Percentiles rank a stretch among this genome's conserved stretches.
phyloP scores from a whole-genome alignment of 2,797 vertebrate species.

The Typhlichthys subterraneus region DNA sequence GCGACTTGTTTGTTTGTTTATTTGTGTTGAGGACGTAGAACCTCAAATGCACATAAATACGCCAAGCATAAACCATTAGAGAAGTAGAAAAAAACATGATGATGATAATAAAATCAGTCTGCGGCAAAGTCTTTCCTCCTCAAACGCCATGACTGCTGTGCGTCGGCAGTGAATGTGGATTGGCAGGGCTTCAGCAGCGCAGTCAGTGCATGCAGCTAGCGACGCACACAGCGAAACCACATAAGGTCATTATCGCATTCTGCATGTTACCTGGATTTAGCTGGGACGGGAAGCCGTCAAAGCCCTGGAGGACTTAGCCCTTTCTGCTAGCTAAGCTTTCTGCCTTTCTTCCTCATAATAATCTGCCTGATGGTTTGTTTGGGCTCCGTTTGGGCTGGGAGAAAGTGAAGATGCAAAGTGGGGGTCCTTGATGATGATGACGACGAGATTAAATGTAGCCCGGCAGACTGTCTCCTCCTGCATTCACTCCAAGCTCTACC shows the following conservation, averaged over 20 bases:
- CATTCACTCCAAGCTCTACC: slow-evolving; percentile 43
- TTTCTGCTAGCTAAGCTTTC: slow-evolving; percentile 67
- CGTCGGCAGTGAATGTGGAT: slow-evolving; percentile 39
- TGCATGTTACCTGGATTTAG: slow-evolving; percentile 72
- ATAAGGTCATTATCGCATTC: slow-evolving; percentile 63
- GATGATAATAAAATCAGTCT: slow-evolving; percentile 65
- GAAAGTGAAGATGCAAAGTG: slow-evolving; percentile 81
- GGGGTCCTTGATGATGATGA: slow-evolving; percentile 86
- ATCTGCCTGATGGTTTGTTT: slow-evolving; percentile 79
- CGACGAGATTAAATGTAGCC: slow-evolving; percentile 93
- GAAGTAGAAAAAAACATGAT: slow-evolving; percentile 62
- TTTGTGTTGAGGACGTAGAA: slow-evolving; percentile 9
- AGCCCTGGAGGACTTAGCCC: slow-evolving; percentile 51
- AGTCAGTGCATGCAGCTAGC: slow-evolving; percentile 60
- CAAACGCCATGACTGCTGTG: slow-evolving; percentile 21
- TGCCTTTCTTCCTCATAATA: slow-evolving; percentile 78
- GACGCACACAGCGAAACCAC: slow-evolving; percentile 59
- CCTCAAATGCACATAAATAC: slow-evolving; percentile 42
- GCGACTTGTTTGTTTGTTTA: slow-evolving; percentile 54
- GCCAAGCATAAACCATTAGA: slow-evolving; percentile 46
- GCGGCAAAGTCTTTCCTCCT: slow-evolving; percentile 43
- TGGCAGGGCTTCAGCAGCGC: slow-evolving; percentile 56
- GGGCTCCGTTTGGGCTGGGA: slow-evolving; percentile 68
- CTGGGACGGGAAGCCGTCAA: slow-evolving; percentile 64
- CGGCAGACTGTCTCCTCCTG: slow-evolving; percentile 95